Conservation (phyloP, 2,113 vertebrate genomes). For the Butastur rufipennis region DNA sequence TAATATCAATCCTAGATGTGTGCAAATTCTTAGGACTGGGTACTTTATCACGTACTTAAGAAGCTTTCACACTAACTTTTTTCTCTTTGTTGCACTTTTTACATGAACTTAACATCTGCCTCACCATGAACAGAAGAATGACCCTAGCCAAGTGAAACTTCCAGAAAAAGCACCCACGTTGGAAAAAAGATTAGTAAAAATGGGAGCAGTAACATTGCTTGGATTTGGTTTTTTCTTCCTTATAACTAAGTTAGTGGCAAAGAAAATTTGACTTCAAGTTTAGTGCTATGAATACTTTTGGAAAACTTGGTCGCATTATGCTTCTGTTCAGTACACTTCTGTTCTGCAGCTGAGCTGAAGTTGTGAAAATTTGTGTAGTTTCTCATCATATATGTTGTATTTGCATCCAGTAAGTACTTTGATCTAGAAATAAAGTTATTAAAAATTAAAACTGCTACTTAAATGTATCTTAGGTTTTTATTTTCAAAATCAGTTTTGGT, state of each 20-base stretch:
- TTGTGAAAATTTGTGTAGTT: background rate
- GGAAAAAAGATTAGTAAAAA: slow-evolving; percentile 63
- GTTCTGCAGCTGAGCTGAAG: background rate
- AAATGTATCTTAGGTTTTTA: background rate
- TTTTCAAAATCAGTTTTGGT: background rate
- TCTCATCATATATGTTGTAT: background rate
- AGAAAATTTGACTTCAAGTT: slow-evolving; percentile 8
- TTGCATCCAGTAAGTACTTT: background rate
- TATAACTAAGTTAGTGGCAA: slow-evolving; percentile 62
- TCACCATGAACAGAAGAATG: slow-evolving; percentile 74
- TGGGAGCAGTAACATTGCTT: slow-evolving; percentile 66
- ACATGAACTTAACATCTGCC: slow-evolving; percentile 22
- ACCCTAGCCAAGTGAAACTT: slow-evolving; percentile 66
- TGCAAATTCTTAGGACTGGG: background rate
- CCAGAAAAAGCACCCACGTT: slow-evolving; percentile 43
- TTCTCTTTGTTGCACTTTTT: background rate
- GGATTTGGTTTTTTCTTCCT: slow-evolving; percentile 75
- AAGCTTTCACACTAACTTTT: background rate
- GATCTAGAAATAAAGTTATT: background rate
- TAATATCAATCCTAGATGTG: background rate
- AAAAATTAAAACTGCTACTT: background rate
- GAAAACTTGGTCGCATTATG: background rate
- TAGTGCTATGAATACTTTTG: background rate
- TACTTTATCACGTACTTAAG: background rate
- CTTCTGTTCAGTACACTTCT: background rate